Evolutionary conservation across 2,797 vertebrate species (phyloP).

Genomic region (Knipowitschia caucasica): DNA sequence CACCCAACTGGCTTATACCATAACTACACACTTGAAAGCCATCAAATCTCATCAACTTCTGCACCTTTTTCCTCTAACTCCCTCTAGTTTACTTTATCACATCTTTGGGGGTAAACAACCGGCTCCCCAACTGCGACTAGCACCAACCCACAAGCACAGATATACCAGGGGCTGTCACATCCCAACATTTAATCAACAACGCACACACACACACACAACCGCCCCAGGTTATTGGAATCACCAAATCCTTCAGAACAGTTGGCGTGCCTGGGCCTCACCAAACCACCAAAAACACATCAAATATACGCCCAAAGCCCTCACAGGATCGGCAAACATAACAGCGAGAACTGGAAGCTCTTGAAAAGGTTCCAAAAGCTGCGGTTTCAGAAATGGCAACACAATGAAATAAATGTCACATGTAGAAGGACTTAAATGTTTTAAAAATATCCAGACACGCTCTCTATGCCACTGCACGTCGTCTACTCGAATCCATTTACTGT

Average conservation of each 20-base stretch:
- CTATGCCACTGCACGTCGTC: not conserved
- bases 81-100: slow-evolving; percentile 43
- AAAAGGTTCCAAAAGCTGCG: slow-evolving; percentile 10
- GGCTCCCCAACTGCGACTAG: slow-evolving; percentile 30
- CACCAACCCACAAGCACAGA: slow-evolving; percentile 31
- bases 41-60: slow-evolving; percentile 41
- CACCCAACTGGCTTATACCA: slow-evolving; percentile 37
- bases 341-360: slow-evolving; percentile 16
- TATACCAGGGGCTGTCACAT: slow-evolving; percentile 52
- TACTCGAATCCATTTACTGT: not conserved
- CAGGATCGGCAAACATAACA: slow-evolving; percentile 32
- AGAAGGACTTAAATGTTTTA: slow-evolving; percentile 27
- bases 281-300: slow-evolving; percentile 50
- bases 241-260: slow-evolving; percentile 46
- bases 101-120: slow-evolving; percentile 51
- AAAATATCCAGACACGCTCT: slow-evolving; percentile 4
- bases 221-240: slow-evolving; percentile 54
- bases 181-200: slow-evolving; percentile 44
- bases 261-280: slow-evolving; percentile 31
- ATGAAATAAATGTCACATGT: slow-evolving; percentile 27
- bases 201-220: slow-evolving; percentile 33
- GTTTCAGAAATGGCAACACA: slow-evolving; percentile 27
- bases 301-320: slow-evolving; percentile 39
- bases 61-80: slow-evolving; percentile 28
- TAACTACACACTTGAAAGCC: slow-evolving; percentile 43